Evolutionary conservation across 2,888 invertebrate species (phyloP).

Genomic region (Schizotus pectinicornis): DNA sequence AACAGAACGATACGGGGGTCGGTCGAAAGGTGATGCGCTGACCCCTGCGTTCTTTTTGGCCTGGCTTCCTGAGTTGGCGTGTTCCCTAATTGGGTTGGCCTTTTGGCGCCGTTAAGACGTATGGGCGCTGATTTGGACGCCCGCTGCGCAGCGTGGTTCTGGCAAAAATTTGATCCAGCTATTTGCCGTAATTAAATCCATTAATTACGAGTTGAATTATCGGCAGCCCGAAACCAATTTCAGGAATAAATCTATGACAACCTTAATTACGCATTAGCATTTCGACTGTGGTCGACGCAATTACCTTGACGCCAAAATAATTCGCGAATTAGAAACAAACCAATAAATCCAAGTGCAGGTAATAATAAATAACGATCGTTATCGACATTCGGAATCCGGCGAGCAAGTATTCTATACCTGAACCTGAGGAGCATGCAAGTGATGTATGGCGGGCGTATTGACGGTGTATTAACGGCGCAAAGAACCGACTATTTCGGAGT

Average conservation of each 20-base stretch:
- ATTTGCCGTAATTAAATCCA: constrained; percentile 10
- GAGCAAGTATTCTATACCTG: constrained; percentile 29
- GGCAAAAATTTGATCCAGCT: constrained; percentile 7
- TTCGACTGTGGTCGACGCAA: constrained; percentile 22
- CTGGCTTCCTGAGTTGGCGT: too few species aligned
- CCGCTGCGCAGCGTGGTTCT: too few species aligned
- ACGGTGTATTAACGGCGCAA: constrained; percentile 31
- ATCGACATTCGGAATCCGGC: constrained; percentile 43
- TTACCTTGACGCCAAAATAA: constrained; percentile 21
- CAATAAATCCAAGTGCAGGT: constrained; percentile 41
- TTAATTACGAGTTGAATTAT: constrained; percentile 5
- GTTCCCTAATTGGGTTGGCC: too few species aligned
- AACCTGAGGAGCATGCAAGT: constrained; percentile 15
- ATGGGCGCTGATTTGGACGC: too few species aligned
- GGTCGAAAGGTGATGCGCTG: too few species aligned
- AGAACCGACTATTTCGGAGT: constrained; percentile 33
- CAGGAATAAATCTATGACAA: constrained; percentile 20
- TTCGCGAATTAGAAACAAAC: constrained; percentile 35
- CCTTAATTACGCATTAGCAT: constrained; percentile 27
- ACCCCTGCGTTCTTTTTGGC: too few species aligned
- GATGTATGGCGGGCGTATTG: constrained; percentile 22
- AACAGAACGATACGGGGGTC: too few species aligned
- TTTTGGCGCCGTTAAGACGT: too few species aligned
- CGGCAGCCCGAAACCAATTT: constrained; percentile 6
- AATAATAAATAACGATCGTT: constrained; percentile 46